Evolutionary conservation across 2,113 vertebrate species (phyloP), one percentile per base, ranked within the genome.

Genomic region (Puntigrus tetrazona): DNA sequence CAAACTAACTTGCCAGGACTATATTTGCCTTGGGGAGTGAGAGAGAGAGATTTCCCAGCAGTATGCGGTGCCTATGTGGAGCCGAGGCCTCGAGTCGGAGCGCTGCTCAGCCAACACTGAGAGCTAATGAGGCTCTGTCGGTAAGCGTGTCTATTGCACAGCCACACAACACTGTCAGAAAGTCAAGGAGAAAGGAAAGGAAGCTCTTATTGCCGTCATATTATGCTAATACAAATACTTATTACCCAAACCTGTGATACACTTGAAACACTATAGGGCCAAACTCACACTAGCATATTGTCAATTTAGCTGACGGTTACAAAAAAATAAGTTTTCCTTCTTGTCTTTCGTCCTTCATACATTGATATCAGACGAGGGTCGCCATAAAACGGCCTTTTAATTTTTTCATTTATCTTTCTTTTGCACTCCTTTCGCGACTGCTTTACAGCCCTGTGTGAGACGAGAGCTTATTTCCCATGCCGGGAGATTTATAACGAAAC

Each of bases 111-210:
- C 81, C 41, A 47, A 5, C 14, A 5, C 52, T 55, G 57, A 63
- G 81, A 84, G 29, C 70, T 88, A 88, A 88, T 86, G 87, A 88
- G 84, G 72, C 83, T 63, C 84, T 83, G 84, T 87, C 79, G 74
- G 83, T 78, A 78, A 75, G 41, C 6, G 75, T 74, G 61, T 72
- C 75, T 83, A 55, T 67, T 78, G 38, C 83, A 57, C 38, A 80
- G 76, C 34, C 83, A 57, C 67, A 79, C 38, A 78, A 31, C 29
- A 50, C 81, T 87, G 86, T 59, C 86, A 87, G 80, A 74, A 81
- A 85, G 80, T 80, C 47, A 36, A 61, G 74, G 70, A 75, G 59
- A 84, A 52, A 69, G 16, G 22, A 47, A 61, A 65, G 29, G 61
- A 45, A 84, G 75, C 70, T 86, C 77, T 77, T 59, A 67, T 29